These are phyloP conservation scores for Lethenteron reissneri DNA, from an alignment of 2,113 vertebrate genomes.

Conservation along the genomic window DNA sequence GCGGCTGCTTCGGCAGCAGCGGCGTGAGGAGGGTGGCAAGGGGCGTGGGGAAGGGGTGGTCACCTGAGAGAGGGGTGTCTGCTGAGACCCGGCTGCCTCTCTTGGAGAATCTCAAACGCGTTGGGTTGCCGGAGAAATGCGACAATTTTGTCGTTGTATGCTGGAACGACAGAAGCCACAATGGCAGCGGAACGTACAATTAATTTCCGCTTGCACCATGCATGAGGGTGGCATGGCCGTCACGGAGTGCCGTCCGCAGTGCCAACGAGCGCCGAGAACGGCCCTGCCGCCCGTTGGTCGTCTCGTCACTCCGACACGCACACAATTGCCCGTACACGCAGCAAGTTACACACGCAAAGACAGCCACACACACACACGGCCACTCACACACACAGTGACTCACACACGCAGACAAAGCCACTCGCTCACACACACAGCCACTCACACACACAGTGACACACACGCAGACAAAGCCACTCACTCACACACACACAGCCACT, in stretches of 20 bases:
- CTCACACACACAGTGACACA: background rate
- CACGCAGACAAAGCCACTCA: background rate
- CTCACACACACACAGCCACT: background rate
- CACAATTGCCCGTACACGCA: no score
- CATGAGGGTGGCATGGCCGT: no score
- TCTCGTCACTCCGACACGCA: no score
- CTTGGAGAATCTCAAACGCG: slow-evolving; percentile 88
- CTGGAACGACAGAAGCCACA: slow-evolving; percentile 23
- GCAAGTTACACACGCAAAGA: no score
- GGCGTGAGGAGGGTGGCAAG: background rate
- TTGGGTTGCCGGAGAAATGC: slow-evolving; percentile 85
- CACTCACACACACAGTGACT: no score
- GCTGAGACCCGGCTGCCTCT: slow-evolving; percentile 67
- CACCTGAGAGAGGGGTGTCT: slow-evolving; percentile 80
- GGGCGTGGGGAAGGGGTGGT: no score
- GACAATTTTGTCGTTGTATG: slow-evolving; percentile 97
- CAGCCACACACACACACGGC: no score
- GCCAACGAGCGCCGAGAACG: no score
- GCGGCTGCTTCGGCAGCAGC: background rate
- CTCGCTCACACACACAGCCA: no score
- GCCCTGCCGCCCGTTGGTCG: no score
- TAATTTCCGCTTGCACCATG: slow-evolving; percentile 5
- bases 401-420: no score
- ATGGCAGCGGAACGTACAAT: slow-evolving; percentile 5
- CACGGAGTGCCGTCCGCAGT: no score